Conservation (phyloP, 2,888 invertebrate genomes). For the Dorcus hopei region DNA sequence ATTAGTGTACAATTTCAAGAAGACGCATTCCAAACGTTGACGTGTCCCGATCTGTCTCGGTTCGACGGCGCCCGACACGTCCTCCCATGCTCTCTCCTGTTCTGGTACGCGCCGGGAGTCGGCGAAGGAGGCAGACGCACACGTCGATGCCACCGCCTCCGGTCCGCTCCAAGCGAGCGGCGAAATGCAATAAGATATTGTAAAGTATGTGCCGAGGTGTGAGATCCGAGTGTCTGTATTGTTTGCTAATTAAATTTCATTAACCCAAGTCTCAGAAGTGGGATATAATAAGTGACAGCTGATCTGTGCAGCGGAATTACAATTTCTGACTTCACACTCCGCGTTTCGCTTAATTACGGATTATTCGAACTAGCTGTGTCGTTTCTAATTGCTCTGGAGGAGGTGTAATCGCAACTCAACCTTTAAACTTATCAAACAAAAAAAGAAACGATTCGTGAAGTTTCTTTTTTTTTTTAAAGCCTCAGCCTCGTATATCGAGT, state of each 20-base stretch:
- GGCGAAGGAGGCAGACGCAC: no score
- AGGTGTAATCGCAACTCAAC: no score
- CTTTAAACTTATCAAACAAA: no score
- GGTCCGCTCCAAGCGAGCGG: slow-evolving; percentile 8
- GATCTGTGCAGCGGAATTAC: slow-evolving; percentile 38
- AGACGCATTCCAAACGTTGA: not conserved
- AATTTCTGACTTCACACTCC: slow-evolving; percentile 24
- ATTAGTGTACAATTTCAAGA: not conserved
- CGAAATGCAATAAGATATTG: slow-evolving; percentile 45
- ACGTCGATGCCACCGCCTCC: not conserved
- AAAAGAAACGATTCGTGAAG: no score
- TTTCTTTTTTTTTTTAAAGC: no score
- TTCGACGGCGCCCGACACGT: not conserved
- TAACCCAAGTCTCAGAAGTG: slow-evolving; percentile 39
- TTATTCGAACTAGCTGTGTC: not conserved
- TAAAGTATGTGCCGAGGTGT: slow-evolving; percentile 42
- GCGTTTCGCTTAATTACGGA: slow-evolving; percentile 3
- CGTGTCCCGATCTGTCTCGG: not conserved
- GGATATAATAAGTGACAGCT: slow-evolving; percentile 43
- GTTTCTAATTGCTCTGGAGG: no score
- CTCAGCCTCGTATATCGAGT: no score
- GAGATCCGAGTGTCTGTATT: slow-evolving; percentile 42
- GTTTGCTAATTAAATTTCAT: slow-evolving; percentile 48
- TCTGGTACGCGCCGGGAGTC: not conserved
- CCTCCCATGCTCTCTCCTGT: not conserved